phyloP scores from a whole-genome alignment of 2,797 vertebrate species.

The Phoeniculus purpureus region DNA sequence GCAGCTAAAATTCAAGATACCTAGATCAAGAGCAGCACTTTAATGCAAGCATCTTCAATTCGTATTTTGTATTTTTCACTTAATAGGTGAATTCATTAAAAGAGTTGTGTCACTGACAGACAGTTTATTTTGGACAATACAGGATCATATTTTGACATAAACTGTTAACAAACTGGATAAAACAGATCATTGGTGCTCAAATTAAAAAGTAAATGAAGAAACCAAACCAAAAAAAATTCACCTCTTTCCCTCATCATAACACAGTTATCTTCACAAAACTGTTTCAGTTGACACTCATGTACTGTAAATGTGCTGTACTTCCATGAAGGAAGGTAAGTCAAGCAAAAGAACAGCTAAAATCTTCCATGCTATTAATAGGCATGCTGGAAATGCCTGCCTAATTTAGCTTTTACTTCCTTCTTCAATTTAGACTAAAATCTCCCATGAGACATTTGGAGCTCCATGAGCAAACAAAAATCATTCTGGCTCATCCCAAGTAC shows the following conservation, averaged over 20 bases:
- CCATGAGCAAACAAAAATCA: constrained; percentile 10
- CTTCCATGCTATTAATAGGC: constrained; percentile 39
- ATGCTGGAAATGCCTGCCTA: constrained; percentile 44
- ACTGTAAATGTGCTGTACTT: neutral
- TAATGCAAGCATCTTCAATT: neutral
- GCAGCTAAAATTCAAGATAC: neutral
- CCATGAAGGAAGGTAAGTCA: neutral
- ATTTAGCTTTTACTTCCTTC: constrained; percentile 61
- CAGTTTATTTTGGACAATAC: neutral
- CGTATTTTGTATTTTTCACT: neutral
- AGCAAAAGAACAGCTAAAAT: constrained; percentile 36
- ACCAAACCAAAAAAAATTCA: neutral
- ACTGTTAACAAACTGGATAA: neutral
- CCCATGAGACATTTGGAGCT: neutral
- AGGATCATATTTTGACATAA: neutral
- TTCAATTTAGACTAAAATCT: constrained; percentile 36
- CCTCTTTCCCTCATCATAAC: neutral
- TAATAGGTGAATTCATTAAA: neutral
- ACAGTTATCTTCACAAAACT: neutral
- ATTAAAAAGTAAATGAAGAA: neutral
- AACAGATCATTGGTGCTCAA: neutral
- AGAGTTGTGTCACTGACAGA: neutral
- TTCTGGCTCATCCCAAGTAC: neutral
- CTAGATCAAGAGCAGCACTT: neutral
- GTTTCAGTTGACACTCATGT: neutral